phyloP scores from a whole-genome alignment of 2,113 vertebrate species.

The Apus apus region DNA sequence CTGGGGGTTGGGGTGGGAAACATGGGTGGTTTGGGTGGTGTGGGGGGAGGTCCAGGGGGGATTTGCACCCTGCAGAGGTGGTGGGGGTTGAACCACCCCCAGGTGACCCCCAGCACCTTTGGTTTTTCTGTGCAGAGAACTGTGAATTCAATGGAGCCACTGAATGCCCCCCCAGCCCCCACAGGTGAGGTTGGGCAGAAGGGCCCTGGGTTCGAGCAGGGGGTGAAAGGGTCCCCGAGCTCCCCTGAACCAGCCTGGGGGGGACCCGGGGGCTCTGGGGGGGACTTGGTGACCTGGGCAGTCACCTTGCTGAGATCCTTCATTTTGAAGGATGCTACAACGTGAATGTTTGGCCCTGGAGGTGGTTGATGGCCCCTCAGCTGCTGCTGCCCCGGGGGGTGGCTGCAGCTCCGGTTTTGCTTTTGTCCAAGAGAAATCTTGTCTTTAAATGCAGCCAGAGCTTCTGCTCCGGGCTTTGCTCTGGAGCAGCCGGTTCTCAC shows the following conservation, averaged over 20 bases:
- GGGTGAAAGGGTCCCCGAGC: not conserved
- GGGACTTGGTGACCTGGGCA: not conserved
- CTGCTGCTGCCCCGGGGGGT: not conserved
- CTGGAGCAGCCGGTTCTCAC: fast-evolving
- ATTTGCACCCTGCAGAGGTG: fast-evolving
- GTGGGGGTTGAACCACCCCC: too few relatives aligned
- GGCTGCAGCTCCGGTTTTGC: not conserved
- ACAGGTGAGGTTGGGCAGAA: not conserved
- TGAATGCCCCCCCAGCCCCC: too few relatives aligned
- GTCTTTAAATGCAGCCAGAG: not conserved
- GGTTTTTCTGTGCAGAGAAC: not conserved
- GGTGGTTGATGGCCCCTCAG: not conserved
- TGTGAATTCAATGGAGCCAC: fast-evolving
- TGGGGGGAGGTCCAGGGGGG: not conserved
- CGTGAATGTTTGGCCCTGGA: not conserved
- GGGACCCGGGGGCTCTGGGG: too few relatives aligned
- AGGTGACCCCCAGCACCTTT: fast-evolving
- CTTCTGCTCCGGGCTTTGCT: not conserved
- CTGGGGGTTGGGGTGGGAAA: not conserved
- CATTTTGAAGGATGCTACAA: not conserved
- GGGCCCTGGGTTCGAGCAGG: fast-evolving
- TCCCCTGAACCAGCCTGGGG: fast-evolving
- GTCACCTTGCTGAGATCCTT: fast-evolving
- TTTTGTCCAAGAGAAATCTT: not conserved
- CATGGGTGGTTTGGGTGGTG: too few relatives aligned